These are phyloP conservation scores for Penaeus indicus DNA, from an alignment of 1,140 invertebrate genomes.

Conservation along the genomic window DNA sequence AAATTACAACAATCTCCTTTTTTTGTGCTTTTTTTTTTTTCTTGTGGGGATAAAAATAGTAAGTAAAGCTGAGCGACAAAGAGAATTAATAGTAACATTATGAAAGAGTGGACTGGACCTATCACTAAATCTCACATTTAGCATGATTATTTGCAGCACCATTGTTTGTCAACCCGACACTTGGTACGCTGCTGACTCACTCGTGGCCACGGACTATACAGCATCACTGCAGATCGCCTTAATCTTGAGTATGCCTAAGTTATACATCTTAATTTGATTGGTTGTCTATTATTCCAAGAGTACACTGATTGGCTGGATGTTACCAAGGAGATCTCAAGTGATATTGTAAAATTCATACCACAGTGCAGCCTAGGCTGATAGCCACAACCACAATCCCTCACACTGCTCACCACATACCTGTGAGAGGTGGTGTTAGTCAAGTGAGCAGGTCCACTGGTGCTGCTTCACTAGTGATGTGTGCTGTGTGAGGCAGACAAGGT, in stretches of 20 bases:
- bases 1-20: constrained; percentile 47
- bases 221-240: constrained; percentile 26
- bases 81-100: constrained; percentile 57
- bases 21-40: constrained; percentile 53
- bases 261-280: constrained; percentile 38
- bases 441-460: constrained; percentile 20
- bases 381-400: constrained; percentile 4
- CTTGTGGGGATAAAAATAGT: constrained; percentile 53
- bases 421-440: neutral
- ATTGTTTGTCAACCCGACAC: constrained; percentile 44
- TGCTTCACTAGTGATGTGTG: too few species aligned
- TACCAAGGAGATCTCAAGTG: constrained; percentile 27
- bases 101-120: constrained; percentile 59
- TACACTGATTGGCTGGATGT: constrained; percentile 41
- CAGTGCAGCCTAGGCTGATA: constrained; percentile 24
- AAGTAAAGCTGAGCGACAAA: constrained; percentile 62
- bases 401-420: constrained; percentile 6
- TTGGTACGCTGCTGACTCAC: constrained; percentile 40
- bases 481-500: too few species aligned
- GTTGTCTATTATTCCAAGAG: constrained; percentile 30
- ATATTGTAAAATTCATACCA: constrained; percentile 36
- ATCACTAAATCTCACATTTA: constrained; percentile 49
- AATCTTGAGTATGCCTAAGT: constrained; percentile 40
- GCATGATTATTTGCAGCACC: constrained; percentile 51
- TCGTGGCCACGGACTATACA: constrained; percentile 32